These are phyloP conservation scores for Chymomyza procnemis DNA, from an alignment of 2,888 invertebrate species.

Conservation along the genomic window DNA sequence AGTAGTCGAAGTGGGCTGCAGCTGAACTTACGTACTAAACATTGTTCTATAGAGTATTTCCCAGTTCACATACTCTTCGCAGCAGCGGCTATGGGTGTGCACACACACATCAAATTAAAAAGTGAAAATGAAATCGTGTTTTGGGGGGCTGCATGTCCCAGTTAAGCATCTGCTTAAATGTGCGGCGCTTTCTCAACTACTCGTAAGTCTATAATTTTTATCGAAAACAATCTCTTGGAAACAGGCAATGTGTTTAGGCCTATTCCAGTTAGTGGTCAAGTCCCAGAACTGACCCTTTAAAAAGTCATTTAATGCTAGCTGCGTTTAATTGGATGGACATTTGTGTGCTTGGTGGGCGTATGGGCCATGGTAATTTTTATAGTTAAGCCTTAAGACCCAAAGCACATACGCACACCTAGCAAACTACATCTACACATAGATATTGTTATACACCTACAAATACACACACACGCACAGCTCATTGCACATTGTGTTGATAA, in stretches of 20 bases:
- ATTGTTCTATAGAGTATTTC: background rate
- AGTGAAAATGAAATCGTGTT: background rate
- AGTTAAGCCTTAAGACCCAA: background rate
- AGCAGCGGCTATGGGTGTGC: too few relatives aligned
- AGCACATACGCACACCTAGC: background rate
- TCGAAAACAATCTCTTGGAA: conserved; percentile 53
- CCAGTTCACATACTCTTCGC: background rate
- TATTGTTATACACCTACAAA: background rate
- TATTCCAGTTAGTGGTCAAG: background rate
- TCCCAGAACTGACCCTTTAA: conserved; percentile 25
- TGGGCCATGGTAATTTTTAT: background rate
- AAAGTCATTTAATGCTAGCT: conserved; percentile 37
- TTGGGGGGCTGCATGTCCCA: conserved; percentile 12
- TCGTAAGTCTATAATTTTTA: conserved; percentile 66
- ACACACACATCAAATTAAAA: conserved; percentile 2
- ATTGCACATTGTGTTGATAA: conserved; percentile 48
- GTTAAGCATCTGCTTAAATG: conserved; percentile 47
- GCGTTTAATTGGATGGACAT: conserved; percentile 48
- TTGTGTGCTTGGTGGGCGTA: background rate
- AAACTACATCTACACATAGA: background rate
- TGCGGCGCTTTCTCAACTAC: conserved; percentile 41
- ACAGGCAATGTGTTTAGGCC: background rate
- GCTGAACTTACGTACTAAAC: too few relatives aligned
- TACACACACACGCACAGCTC: conserved; percentile 11
- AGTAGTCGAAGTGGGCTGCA: too few relatives aligned